Base-by-base conservation (phyloP, 2,797 vertebrate genomes). In the Acipenser transmontanus region DNA sequence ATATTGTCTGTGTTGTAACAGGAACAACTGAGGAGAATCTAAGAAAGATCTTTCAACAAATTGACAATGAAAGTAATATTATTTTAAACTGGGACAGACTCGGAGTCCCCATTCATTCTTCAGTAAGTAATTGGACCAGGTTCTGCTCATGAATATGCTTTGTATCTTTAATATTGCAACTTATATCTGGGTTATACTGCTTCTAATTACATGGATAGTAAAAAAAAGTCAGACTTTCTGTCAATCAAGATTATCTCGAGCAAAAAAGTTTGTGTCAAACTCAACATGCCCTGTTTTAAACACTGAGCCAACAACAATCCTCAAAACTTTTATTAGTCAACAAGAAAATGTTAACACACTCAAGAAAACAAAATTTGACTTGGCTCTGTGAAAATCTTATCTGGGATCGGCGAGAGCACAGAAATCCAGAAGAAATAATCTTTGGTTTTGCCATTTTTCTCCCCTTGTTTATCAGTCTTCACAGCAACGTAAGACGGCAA, bases 11-110 rank as follows among this genome's bases (percentile, higher is more conserved):
- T 80, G 0, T 59, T 60, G 66, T 61, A 7, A 70, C 85, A 98
- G 97, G 97, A 80, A 97, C 94, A 64, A 97, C 97, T 0, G 91
- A 96, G 59, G 97, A 99, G 78, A 99, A 98, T 78, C 83, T 99
- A 73, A 94, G 85, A 75, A 96, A 95, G 78, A 88, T 99, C 69
- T 97, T 99, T 81, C 95, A 98, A 78, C 94, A 98, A 75, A 94
- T 98, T 68, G 92, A 94, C 81, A 81, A 85, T 0, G 89, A 99
- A 6, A 91, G 85, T 52, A 94, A 97, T 73, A 95, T 93, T 78
- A 96, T 99, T 81, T 90, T 81, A 67, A 99, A 98, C 80, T 98
- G 96, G 97, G 93, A 91, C 76, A 88, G 93, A 66, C 89, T 98
- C 67, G 95, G 93, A 6, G 94, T 98, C 68, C 91, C 95, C 49